Evolutionary conservation across 2,113 vertebrate genomes (phyloP).

Genomic region (Cyanoderma ruficeps): DNA sequence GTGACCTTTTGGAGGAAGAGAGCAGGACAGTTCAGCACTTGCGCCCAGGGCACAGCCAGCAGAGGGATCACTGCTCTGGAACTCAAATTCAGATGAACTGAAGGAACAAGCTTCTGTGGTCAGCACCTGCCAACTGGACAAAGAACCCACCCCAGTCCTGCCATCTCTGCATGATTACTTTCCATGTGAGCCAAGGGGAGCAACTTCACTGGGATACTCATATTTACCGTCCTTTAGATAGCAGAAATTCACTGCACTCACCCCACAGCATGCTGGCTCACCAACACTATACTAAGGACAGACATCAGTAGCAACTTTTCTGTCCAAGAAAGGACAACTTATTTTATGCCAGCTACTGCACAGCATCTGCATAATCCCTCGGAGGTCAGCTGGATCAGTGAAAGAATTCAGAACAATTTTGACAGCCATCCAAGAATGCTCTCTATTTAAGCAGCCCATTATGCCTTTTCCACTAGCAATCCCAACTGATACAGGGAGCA

Average conservation of each 20-base stretch:
- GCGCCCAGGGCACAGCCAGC: not conserved
- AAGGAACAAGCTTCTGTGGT: not conserved
- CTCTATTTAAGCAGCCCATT: not conserved
- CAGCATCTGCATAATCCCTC: not conserved
- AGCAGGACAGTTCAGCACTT: slow-evolving; percentile 39
- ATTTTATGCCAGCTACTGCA: not conserved
- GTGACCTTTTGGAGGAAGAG: slow-evolving; percentile 64
- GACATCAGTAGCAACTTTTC: not conserved
- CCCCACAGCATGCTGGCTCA: not conserved
- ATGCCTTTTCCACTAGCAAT: not conserved
- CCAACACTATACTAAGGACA: not conserved
- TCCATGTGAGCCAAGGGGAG: not conserved
- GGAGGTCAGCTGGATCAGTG: not conserved
- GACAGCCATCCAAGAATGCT: not conserved
- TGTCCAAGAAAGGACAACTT: not conserved
- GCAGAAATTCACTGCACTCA: not conserved
- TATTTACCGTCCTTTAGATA: not conserved
- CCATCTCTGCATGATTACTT: not conserved
- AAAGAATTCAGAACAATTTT: not conserved
- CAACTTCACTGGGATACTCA: not conserved
- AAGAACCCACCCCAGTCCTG: not conserved
- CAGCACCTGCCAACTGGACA: not conserved
- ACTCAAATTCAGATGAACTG: not conserved
- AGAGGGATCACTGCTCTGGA: not conserved
- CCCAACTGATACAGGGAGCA: not conserved